Percentiles rank a stretch among this genome's conserved stretches.
phyloP scores from a whole-genome alignment of 2,888 invertebrate genomes.

The Trilocha varians region DNA sequence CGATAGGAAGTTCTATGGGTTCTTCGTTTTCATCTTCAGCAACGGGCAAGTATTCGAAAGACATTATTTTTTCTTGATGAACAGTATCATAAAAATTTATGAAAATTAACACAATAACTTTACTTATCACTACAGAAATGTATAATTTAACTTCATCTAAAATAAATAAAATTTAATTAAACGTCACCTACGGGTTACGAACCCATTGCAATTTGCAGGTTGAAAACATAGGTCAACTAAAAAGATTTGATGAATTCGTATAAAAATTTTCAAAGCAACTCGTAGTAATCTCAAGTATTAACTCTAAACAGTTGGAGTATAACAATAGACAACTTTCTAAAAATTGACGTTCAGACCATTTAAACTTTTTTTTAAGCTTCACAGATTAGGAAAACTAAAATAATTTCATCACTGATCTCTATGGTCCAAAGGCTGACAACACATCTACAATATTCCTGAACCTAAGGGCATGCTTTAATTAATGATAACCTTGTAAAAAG shows the following conservation, averaged over 20 bases:
- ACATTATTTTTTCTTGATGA: constrained; percentile 71
- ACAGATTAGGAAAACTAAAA: too few species aligned
- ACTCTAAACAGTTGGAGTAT: constrained; percentile 30
- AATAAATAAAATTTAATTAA: constrained; percentile 65
- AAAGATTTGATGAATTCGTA: constrained; percentile 35
- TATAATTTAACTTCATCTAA: constrained; percentile 63
- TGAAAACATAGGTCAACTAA: constrained; percentile 58
- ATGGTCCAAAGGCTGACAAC: too few species aligned
- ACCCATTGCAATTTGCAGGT: constrained; percentile 69
- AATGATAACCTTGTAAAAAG: too few species aligned
- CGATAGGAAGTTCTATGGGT: constrained; percentile 96
- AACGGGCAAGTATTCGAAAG: constrained; percentile 86
- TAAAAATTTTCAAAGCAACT: constrained; percentile 24
- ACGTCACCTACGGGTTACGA: constrained; percentile 71
- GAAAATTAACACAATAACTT: constrained; percentile 60
- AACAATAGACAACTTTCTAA: constrained; percentile 62
- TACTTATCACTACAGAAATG: constrained; percentile 65
- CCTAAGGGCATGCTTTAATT: too few species aligned
- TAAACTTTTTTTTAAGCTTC: background rate
- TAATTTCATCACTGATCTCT: too few species aligned
- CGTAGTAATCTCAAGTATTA: constrained; percentile 35
- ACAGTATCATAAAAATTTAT: constrained; percentile 55
- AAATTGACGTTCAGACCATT: constrained; percentile 39
- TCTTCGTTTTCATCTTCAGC: constrained; percentile 98
- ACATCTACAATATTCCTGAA: too few species aligned